A percentile compares a stretch with the other conserved stretches of the same genome.
phyloP scores from a whole-genome alignment of 2,113 vertebrate species.

The Xiphorhynchus elegans region DNA sequence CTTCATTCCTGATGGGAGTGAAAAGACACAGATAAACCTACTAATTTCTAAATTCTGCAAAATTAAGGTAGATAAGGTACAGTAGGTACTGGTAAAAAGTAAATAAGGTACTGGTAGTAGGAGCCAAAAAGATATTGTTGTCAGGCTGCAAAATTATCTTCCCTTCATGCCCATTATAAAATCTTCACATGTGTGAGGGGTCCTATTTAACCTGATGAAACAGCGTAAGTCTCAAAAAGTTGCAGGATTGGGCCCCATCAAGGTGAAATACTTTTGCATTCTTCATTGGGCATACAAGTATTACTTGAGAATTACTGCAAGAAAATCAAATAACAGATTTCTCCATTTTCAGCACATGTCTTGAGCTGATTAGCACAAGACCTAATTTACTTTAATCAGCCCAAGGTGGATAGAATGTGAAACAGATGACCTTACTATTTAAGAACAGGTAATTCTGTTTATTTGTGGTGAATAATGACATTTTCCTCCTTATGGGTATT shows the following conservation, averaged over 20 bases:
- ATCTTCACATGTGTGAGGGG: not conserved
- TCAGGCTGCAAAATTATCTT: not conserved
- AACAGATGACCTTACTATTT: slow-evolving; percentile 53
- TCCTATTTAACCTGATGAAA: not conserved
- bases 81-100: not conserved
- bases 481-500: slow-evolving; percentile 42
- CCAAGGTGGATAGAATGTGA: slow-evolving; percentile 56
- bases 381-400: slow-evolving; percentile 62
- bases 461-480: slow-evolving; percentile 46
- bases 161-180: not conserved
- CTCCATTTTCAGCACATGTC: slow-evolving; percentile 18
- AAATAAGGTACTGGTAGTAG: not conserved
- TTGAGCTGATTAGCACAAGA: slow-evolving; percentile 56
- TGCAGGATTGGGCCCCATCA: not conserved
- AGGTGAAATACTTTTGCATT: not conserved
- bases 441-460: slow-evolving; percentile 53
- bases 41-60: not conserved
- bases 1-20: not conserved
- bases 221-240: not conserved
- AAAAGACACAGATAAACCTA: slow-evolving; percentile 8
- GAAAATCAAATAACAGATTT: slow-evolving; percentile 22
- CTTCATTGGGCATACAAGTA: not conserved
- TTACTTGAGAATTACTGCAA: slow-evolving; percentile 4
- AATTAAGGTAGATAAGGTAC: not conserved
- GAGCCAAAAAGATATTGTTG: not conserved